phyloP scores from a whole-genome alignment of 2,113 vertebrate species.

The Hemicordylus capensis region DNA sequence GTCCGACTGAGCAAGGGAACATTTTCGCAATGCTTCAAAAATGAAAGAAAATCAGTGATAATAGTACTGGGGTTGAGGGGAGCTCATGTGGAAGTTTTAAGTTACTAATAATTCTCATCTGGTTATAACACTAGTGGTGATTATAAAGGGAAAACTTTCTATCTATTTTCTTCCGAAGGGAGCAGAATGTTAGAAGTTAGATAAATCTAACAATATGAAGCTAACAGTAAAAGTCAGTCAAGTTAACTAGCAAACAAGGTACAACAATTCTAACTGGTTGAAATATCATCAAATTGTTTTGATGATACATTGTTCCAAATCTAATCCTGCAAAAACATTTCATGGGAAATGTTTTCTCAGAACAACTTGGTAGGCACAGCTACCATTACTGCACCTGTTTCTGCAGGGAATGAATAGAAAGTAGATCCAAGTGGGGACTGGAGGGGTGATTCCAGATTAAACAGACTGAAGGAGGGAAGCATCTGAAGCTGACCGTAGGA shows the following conservation, averaged over 20 bases:
- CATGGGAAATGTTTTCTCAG: conserved; percentile 52
- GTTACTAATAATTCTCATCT: not conserved
- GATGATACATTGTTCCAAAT: conserved; percentile 5
- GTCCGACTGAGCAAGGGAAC: conserved; percentile 88
- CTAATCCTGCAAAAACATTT: not conserved
- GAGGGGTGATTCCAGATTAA: conserved; percentile 76
- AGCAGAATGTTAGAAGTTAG: not conserved
- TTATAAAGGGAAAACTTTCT: not conserved
- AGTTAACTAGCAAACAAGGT: conserved; percentile 24
- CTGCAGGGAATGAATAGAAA: conserved; percentile 68
- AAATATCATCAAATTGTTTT: conserved; percentile 19
- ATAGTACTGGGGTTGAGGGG: not conserved
- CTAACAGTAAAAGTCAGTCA: not conserved
- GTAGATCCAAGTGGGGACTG: conserved; percentile 70
- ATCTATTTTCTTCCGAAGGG: not conserved
- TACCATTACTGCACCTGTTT: conserved; percentile 74
- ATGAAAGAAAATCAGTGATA: conserved; percentile 36
- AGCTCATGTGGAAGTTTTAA: not conserved
- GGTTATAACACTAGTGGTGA: not conserved
- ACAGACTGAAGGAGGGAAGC: conserved; percentile 72
- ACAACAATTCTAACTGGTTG: not conserved
- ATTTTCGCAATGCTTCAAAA: conserved; percentile 82
- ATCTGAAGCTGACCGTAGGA: conserved; percentile 79
- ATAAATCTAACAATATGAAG: conserved; percentile 12
- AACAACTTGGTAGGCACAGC: conserved; percentile 25